Percentiles rank a stretch among this genome's conserved stretches.
Conservation (phyloP, 2,113 vertebrate species). For the Pomatorhinus ruficollis region DNA sequence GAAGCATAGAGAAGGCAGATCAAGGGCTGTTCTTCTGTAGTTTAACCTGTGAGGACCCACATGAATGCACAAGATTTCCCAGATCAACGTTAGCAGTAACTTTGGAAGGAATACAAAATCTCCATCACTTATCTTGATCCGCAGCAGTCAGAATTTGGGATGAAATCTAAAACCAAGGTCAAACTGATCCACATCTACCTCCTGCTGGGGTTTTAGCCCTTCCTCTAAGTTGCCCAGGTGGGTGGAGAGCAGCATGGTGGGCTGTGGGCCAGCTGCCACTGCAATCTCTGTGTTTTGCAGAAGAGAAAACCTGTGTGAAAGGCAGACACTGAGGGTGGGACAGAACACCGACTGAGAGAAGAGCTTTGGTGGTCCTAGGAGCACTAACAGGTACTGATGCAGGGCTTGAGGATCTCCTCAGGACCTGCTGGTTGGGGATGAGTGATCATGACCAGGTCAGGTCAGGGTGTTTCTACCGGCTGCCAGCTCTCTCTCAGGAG, state of each 20-base stretch:
- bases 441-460: no score
- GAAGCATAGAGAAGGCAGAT: not conserved
- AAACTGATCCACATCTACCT: not conserved
- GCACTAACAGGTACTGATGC: not conserved
- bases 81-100: not conserved
- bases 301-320: not conserved
- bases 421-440: rapidly evolving
- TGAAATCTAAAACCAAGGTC: not conserved
- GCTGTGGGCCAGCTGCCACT: rapidly evolving
- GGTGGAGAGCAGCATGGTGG: not conserved
- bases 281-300: not conserved
- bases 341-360: rapidly evolving
- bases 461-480: not conserved
- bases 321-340: rapidly evolving
- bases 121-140: not conserved
- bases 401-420: not conserved
- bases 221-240: rapidly evolving
- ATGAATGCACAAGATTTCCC: not conserved
- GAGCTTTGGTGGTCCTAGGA: not conserved
- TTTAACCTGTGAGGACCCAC: not conserved
- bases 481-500: not conserved
- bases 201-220: not conserved
- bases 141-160: not conserved
- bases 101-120: not conserved
- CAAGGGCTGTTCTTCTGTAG: not conserved